Evolutionary conservation across 2,113 vertebrate species (phyloP).

Genomic region (Eulemur rufifrons): DNA sequence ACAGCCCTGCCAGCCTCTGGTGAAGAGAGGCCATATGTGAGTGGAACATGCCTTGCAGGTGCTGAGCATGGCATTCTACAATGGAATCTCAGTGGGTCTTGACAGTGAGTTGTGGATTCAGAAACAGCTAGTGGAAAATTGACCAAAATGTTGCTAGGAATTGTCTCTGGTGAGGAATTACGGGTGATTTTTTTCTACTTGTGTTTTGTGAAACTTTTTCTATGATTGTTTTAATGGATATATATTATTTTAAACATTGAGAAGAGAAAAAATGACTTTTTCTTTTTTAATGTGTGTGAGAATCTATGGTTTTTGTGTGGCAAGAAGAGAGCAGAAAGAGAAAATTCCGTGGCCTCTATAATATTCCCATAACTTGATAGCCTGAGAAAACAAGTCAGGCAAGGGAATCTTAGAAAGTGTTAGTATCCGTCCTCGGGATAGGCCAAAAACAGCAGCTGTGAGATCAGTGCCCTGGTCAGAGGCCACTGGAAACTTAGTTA

Average conservation of each 20-base stretch:
- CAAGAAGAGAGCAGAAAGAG: neutral
- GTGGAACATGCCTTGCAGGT: neutral
- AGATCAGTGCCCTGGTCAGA: neutral
- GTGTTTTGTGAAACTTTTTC: neutral
- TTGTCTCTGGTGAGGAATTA: neutral
- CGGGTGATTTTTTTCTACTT: neutral
- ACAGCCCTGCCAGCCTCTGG: neutral
- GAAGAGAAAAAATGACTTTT: neutral
- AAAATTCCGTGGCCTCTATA: neutral
- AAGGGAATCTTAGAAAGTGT: neutral
- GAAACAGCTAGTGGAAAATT: neutral
- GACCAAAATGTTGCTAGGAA: neutral
- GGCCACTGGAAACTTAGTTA: neutral
- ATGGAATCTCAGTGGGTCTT: neutral
- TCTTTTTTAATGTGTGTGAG: neutral
- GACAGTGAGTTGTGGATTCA: neutral
- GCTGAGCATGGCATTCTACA: neutral
- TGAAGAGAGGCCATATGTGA: neutral
- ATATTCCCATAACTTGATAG: neutral
- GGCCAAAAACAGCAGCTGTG: neutral
- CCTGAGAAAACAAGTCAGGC: neutral
- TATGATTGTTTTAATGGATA: neutral
- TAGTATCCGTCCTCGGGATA: fast-evolving
- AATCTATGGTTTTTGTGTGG: neutral
- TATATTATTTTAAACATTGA: neutral